These are phyloP conservation scores for Phyto melanocephala DNA, from an alignment of 2,888 invertebrate genomes.

Conservation along the genomic window DNA sequence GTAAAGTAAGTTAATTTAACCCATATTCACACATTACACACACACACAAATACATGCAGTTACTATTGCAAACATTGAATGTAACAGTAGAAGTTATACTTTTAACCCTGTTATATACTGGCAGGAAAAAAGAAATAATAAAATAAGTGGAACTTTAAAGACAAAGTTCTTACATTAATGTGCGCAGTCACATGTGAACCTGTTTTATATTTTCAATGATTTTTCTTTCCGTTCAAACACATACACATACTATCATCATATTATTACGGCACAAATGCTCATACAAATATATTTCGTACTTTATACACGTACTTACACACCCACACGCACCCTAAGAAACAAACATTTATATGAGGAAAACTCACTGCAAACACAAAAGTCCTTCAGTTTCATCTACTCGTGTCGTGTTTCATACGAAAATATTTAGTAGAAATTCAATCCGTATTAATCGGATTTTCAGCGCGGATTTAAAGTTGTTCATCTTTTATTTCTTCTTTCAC, in stretches of 20 bases:
- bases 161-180: slow-evolving; percentile 63
- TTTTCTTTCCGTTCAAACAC: slow-evolving; percentile 13
- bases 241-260: neutral
- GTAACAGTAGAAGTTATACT: slow-evolving; percentile 6
- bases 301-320: neutral
- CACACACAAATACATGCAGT: neutral
- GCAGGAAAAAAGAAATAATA: neutral
- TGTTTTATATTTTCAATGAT: slow-evolving; percentile 57
- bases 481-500: slow-evolving; percentile 29
- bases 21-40: slow-evolving; percentile 26
- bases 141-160: slow-evolving; percentile 39
- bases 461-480: slow-evolving; percentile 62
- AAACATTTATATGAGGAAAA: neutral
- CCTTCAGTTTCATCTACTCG: neutral
- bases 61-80: neutral
- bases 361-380: neutral
- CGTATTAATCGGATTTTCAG: slow-evolving; percentile 64
- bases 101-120: slow-evolving; percentile 35
- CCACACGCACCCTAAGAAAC: neutral
- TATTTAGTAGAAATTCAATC: slow-evolving; percentile 62
- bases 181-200: slow-evolving; percentile 63
- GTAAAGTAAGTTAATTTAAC: slow-evolving; percentile 63
- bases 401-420: slow-evolving; percentile 8
- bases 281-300: neutral
- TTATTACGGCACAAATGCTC: neutral